Conservation (phyloP, 1,140 invertebrate genomes). For the Caligus rogercresseyi region DNA sequence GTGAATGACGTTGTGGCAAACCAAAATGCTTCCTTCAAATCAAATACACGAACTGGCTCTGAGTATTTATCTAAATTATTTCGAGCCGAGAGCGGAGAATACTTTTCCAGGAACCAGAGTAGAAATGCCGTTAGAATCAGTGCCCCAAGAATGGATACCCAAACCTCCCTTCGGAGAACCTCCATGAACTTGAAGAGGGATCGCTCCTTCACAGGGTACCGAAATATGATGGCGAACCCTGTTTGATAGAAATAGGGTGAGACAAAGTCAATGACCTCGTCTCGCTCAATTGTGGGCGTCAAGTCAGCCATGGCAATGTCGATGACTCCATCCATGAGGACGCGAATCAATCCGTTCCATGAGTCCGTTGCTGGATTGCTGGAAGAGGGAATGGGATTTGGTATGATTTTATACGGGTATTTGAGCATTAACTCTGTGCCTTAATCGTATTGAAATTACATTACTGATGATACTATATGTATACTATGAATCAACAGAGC, state of each 20-base stretch:
- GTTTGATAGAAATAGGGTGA: conserved; percentile 73
- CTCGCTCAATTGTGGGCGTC: conserved; percentile 74
- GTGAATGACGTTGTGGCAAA: conserved; percentile 80
- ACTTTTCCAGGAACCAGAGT: conserved; percentile 69
- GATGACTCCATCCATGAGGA: conserved; percentile 64
- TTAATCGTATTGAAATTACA: no score
- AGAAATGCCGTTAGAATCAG: conserved; percentile 58
- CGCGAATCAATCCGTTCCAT: conserved; percentile 76
- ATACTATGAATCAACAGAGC: no score
- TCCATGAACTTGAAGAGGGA: conserved; percentile 81
- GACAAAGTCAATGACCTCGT: conserved; percentile 76
- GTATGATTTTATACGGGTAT: no score
- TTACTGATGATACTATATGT: no score
- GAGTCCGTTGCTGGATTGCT: conserved; percentile 24
- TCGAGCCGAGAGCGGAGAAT: conserved; percentile 62
- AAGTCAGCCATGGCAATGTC: conserved; percentile 63
- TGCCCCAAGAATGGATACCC: conserved; percentile 64
- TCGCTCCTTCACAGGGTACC: conserved; percentile 56
- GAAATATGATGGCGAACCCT: conserved; percentile 60
- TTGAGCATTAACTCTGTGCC: no score
- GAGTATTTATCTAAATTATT: conserved; percentile 43
- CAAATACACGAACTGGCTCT: conserved; percentile 36
- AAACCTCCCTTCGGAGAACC: conserved; percentile 47
- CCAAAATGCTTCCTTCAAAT: conserved; percentile 77
- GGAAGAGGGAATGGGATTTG: neutral